Evolutionary conservation across 2,113 vertebrate species (phyloP).

Genomic region (Mesocricetus auratus): DNA sequence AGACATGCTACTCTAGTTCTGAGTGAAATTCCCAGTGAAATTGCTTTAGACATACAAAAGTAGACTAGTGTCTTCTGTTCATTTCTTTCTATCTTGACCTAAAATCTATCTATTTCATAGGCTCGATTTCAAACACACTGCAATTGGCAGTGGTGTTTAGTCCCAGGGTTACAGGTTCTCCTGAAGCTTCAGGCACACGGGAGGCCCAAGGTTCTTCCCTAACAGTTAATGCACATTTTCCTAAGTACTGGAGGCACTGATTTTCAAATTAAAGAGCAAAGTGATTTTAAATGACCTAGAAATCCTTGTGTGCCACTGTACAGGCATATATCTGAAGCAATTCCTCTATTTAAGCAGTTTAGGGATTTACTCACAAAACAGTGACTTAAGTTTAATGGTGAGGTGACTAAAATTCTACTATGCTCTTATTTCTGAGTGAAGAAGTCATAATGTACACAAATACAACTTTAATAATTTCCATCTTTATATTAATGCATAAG

Average conservation of each 20-base stretch:
- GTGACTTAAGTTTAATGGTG: neutral
- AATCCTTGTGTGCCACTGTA: neutral
- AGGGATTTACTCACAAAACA: neutral
- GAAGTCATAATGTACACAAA: neutral
- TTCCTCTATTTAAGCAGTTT: neutral
- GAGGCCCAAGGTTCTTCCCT: neutral
- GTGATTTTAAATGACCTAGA: neutral
- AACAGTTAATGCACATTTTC: conserved; percentile 29
- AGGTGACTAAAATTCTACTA: conserved; percentile 17
- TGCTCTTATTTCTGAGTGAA: conserved; percentile 41
- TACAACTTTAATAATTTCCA: conserved; percentile 24
- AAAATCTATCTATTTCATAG: conserved; percentile 79
- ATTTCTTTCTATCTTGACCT: conserved; percentile 74
- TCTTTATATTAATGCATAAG: conserved; percentile 7
- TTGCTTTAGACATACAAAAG: conserved; percentile 56
- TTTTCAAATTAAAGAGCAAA: conserved; percentile 15
- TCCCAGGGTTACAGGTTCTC: conserved; percentile 71
- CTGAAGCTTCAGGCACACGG: conserved; percentile 33
- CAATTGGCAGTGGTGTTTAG: conserved; percentile 60
- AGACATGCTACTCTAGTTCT: neutral
- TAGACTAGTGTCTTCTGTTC: conserved; percentile 56
- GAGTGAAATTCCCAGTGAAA: conserved; percentile 44
- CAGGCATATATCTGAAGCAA: conserved; percentile 4
- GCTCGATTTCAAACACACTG: conserved; percentile 74
- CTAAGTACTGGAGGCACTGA: neutral